These are phyloP conservation scores for Zosterops lateralis DNA, from an alignment of 2,113 vertebrate species.

Conservation along the genomic window DNA sequence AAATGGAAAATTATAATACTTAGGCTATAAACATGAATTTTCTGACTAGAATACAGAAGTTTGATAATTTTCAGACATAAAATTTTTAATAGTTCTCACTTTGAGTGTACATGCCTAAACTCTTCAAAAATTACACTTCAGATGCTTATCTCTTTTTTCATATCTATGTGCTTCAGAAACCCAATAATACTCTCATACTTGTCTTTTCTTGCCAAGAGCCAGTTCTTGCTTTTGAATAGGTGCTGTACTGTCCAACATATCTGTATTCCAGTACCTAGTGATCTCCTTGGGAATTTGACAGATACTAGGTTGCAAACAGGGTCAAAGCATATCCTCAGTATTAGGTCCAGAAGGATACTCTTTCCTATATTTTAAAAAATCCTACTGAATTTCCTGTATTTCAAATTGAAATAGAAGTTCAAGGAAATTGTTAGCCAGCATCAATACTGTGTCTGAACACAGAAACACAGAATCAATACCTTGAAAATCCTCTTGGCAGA, in stretches of 20 bases:
- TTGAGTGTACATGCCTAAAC: neutral
- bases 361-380: neutral
- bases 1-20: neutral
- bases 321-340: neutral
- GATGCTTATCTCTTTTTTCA: neutral
- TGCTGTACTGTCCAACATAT: neutral
- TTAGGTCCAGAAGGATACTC: neutral
- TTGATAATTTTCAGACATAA: neutral
- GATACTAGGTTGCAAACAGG: neutral
- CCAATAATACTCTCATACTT: neutral
- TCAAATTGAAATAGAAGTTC: neutral
- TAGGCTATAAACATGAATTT: neutral
- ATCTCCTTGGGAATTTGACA: neutral
- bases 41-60: neutral
- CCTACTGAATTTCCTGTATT: neutral
- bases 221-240: neutral
- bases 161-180: neutral
- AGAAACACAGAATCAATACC: neutral
- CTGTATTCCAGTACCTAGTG: neutral
- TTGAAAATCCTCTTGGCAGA: neutral
- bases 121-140: neutral
- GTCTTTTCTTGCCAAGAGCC: neutral
- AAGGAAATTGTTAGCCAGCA: neutral
- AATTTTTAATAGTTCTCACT: neutral
- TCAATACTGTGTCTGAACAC: neutral